Percentiles rank a stretch among this genome's conserved stretches.
Conservation (phyloP, 2,797 vertebrate species). For the Heliangelus exortis region DNA sequence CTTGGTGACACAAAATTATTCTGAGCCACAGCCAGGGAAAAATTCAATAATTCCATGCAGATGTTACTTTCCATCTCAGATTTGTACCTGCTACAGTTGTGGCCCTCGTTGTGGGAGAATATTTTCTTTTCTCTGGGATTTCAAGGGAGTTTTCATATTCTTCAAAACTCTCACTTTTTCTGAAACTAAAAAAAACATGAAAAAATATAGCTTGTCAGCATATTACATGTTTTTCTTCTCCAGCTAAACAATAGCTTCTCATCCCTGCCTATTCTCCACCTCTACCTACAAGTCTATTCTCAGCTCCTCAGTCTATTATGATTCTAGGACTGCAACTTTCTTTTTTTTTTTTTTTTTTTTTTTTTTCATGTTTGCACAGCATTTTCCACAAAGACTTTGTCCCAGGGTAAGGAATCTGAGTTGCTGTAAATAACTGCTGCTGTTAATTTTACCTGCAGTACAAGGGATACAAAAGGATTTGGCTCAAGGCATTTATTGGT, state of each 20-base stretch:
- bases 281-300: not conserved
- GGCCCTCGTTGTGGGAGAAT: not conserved
- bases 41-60: not conserved
- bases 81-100: not conserved
- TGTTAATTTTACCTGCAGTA: slow-evolving; percentile 3
- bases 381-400: not conserved
- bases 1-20: not conserved
- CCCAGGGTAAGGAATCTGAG: not conserved
- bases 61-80: not conserved
- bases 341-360: not conserved
- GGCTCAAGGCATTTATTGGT: not conserved
- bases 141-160: not conserved
- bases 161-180: not conserved
- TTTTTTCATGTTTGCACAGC: not conserved
- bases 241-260: not conserved
- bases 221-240: not conserved
- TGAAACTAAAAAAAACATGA: not conserved
- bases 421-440: not conserved
- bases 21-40: not conserved
- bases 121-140: not conserved
- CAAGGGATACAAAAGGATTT: not conserved
- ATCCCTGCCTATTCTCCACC: not conserved
- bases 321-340: not conserved
- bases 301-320: not conserved
- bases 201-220: not conserved